Evolutionary conservation across 2,888 invertebrate genomes (phyloP).

Genomic region (Mechanitis messenoides): DNA sequence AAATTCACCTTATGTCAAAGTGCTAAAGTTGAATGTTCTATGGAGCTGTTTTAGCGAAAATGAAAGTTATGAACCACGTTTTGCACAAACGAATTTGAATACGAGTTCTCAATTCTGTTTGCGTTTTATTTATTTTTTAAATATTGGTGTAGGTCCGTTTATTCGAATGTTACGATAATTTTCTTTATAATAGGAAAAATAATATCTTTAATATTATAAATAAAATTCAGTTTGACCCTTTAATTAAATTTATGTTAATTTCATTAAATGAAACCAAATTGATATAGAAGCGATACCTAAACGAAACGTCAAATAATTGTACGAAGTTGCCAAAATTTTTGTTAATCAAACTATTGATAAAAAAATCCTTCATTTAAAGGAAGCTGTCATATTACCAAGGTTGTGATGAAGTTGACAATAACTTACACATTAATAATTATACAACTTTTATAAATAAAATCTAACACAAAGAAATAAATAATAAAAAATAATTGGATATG

Average conservation of each 20-base stretch:
- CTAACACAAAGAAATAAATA: too few relatives aligned
- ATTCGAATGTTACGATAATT: slow-evolving; percentile 8
- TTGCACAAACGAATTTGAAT: slow-evolving; percentile 73
- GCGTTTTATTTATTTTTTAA: slow-evolving; percentile 25
- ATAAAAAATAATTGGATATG: too few relatives aligned
- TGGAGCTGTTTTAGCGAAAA: slow-evolving; percentile 51
- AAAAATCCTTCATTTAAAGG: background rate
- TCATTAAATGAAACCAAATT: too few relatives aligned
- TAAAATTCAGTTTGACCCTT: background rate
- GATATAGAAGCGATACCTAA: too few relatives aligned
- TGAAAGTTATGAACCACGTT: slow-evolving; percentile 66
- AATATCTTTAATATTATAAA: slow-evolving; percentile 1
- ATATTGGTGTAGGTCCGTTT: slow-evolving; percentile 31
- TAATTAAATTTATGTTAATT: background rate
- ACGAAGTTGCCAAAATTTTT: background rate
- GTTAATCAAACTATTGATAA: background rate
- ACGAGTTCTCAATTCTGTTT: slow-evolving; percentile 37
- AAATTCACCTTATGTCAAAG: slow-evolving; percentile 33
- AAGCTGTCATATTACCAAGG: slow-evolving; percentile 1
- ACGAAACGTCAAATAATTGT: background rate
- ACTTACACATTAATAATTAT: background rate
- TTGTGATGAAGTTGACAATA: background rate
- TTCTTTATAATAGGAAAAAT: too few relatives aligned
- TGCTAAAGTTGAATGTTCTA: slow-evolving; percentile 40
- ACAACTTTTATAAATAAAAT: background rate